Percentiles rank a stretch among this genome's conserved stretches.
phyloP scores from a whole-genome alignment of 1,140 invertebrate species.

The Tenebrio molitor region DNA sequence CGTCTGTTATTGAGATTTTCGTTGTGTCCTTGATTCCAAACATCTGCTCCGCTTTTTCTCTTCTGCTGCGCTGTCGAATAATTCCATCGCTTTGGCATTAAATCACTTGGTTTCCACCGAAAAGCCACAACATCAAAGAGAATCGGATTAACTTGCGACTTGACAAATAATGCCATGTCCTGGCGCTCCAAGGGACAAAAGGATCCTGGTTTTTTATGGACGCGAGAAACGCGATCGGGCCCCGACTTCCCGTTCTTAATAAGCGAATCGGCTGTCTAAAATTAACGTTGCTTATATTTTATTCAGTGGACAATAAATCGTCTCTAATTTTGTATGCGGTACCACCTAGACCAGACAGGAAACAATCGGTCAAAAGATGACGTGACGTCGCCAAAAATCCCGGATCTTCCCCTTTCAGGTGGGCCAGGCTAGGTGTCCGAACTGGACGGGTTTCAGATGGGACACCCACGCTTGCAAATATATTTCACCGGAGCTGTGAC shows the following conservation, averaged over 20 bases:
- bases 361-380: slow-evolving; percentile 11
- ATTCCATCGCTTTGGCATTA: slow-evolving; percentile 17
- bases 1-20: slow-evolving; percentile 9
- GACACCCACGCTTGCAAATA: not conserved
- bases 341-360: not conserved
- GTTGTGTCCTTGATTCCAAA: slow-evolving; percentile 1
- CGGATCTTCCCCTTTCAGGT: not conserved
- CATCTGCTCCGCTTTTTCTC: slow-evolving; percentile 33
- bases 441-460: too few relatives aligned
- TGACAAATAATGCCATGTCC: not conserved
- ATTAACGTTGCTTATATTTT: not conserved
- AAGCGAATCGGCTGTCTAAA: not conserved
- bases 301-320: not conserved
- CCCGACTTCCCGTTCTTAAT: slow-evolving; percentile 16
- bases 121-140: slow-evolving; percentile 24
- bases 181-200: not conserved
- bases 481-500: too few relatives aligned
- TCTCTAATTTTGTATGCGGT: not conserved
- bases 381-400: not conserved
- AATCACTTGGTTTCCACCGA: slow-evolving; percentile 7
- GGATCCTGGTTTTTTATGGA: not conserved
- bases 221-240: not conserved
- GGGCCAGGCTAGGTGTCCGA: not conserved
- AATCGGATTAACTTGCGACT: slow-evolving; percentile 35
- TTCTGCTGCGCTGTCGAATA: slow-evolving; percentile 12